Conservation (phyloP, 2,888 invertebrate species). For the Agrochola macilenta region DNA sequence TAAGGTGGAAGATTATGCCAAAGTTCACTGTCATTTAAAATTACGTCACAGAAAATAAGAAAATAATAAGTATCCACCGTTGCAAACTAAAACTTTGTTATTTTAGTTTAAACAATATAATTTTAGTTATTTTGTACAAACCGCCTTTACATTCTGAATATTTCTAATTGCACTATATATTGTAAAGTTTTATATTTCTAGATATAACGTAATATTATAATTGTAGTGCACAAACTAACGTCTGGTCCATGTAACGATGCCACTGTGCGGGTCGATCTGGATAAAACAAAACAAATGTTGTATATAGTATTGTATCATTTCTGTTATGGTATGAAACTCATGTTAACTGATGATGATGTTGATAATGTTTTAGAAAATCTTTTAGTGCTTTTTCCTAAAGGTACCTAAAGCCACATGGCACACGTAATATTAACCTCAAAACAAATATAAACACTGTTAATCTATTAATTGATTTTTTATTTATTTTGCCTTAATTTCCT, state of each 20-base stretch:
- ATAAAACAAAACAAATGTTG: slow-evolving; percentile 73
- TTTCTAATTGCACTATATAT: slow-evolving; percentile 76
- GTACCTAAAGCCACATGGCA: slow-evolving; percentile 87
- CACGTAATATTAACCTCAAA: slow-evolving; percentile 89
- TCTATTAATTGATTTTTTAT: slow-evolving; percentile 77
- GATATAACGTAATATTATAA: slow-evolving; percentile 77
- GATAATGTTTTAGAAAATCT: slow-evolving; percentile 85
- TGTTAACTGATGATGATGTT: slow-evolving; percentile 84
- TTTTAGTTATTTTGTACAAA: slow-evolving; percentile 71
- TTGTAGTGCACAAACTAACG: slow-evolving; percentile 86
- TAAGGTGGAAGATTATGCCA: slow-evolving; percentile 67
- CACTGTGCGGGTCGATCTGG: slow-evolving; percentile 45
- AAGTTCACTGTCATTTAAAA: slow-evolving; percentile 65
- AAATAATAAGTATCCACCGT: slow-evolving; percentile 63
- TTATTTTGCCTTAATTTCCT: slow-evolving; percentile 50
- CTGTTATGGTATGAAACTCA: slow-evolving; percentile 81
- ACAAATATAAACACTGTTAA: slow-evolving; percentile 91
- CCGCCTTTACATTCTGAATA: slow-evolving; percentile 74
- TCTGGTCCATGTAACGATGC: slow-evolving; percentile 61
- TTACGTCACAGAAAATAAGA: slow-evolving; percentile 50
- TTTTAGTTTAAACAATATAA: slow-evolving; percentile 66
- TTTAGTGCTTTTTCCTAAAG: slow-evolving; percentile 87
- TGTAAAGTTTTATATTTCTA: slow-evolving; percentile 81
- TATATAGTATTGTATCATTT: slow-evolving; percentile 78
- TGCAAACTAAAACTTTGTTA: slow-evolving; percentile 57